Evolutionary conservation across 1,140 invertebrate genomes (phyloP).

Genomic region (Oryzaephilus surinamensis): DNA sequence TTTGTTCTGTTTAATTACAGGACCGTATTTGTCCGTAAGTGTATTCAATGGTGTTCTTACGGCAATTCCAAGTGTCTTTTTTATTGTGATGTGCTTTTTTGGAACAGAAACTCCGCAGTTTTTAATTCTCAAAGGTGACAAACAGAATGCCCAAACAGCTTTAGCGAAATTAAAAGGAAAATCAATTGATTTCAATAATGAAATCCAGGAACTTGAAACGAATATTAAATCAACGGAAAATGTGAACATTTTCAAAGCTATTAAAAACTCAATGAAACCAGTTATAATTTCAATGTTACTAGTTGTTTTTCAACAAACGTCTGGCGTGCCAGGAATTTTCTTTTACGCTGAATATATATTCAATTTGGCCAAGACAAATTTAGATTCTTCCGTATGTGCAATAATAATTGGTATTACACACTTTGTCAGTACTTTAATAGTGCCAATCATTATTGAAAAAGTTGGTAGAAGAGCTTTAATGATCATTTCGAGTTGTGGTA

Average conservation of each 20-base stretch:
- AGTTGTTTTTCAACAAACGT: constrained; percentile 63
- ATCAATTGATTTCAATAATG: constrained; percentile 42
- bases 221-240: constrained; percentile 21
- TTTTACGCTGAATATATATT: constrained; percentile 71
- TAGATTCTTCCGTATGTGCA: too few relatives aligned
- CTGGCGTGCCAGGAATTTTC: constrained; percentile 72
- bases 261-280: constrained; percentile 48
- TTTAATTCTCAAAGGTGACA: constrained; percentile 46
- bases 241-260: constrained; percentile 43
- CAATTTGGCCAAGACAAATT: too few relatives aligned
- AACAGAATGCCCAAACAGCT: constrained; percentile 47
- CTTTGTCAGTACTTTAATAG: too few relatives aligned
- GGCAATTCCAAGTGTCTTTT: constrained; percentile 49
- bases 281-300: constrained; percentile 59
- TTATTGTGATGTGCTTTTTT: constrained; percentile 51
- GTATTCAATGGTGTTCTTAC: constrained; percentile 47
- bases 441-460: too few relatives aligned
- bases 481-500: too few relatives aligned
- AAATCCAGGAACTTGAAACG: constrained; percentile 16
- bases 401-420: too few relatives aligned
- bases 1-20: constrained; percentile 42
- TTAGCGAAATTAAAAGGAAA: constrained; percentile 50
- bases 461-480: too few relatives aligned
- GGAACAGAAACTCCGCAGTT: constrained; percentile 75
- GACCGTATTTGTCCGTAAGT: constrained; percentile 45